Evolutionary conservation across 2,113 vertebrate species (phyloP).

Genomic region (Picathartes gymnocephalus): DNA sequence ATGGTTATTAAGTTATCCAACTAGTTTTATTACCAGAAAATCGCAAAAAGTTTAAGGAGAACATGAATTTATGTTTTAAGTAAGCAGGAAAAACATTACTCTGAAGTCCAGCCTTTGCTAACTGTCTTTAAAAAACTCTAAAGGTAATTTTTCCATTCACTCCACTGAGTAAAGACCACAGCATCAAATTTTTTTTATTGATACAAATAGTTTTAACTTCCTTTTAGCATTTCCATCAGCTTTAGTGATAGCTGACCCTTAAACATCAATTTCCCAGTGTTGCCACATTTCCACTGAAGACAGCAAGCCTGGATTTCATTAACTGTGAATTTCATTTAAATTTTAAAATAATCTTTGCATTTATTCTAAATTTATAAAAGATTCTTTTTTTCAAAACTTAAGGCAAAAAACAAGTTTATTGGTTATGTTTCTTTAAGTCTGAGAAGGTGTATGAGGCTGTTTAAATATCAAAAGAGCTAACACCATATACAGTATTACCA

Average conservation of each 20-base stretch:
- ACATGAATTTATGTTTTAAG: background rate
- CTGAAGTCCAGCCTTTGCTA: background rate
- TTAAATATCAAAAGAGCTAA: slow-evolving; percentile 53
- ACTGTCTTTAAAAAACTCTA: background rate
- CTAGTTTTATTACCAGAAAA: background rate
- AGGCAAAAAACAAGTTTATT: slow-evolving; percentile 41
- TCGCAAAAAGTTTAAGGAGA: background rate
- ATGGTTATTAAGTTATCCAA: background rate
- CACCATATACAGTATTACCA: slow-evolving; percentile 69
- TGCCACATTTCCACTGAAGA: background rate
- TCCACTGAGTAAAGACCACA: background rate
- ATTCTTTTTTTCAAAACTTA: slow-evolving; percentile 34
- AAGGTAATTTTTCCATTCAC: background rate
- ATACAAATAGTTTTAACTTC: background rate
- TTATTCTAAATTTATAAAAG: slow-evolving; percentile 25
- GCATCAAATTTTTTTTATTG: background rate
- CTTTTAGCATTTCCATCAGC: background rate
- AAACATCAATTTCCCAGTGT: background rate
- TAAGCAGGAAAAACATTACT: background rate
- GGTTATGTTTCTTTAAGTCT: slow-evolving; percentile 39
- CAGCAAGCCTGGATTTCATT: background rate
- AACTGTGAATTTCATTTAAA: background rate
- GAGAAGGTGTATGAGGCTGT: slow-evolving; percentile 25
- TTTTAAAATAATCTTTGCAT: slow-evolving; percentile 1
- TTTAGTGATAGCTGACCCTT: background rate